phyloP scores from a whole-genome alignment of 2,797 vertebrate species.

The Anas capensis region DNA sequence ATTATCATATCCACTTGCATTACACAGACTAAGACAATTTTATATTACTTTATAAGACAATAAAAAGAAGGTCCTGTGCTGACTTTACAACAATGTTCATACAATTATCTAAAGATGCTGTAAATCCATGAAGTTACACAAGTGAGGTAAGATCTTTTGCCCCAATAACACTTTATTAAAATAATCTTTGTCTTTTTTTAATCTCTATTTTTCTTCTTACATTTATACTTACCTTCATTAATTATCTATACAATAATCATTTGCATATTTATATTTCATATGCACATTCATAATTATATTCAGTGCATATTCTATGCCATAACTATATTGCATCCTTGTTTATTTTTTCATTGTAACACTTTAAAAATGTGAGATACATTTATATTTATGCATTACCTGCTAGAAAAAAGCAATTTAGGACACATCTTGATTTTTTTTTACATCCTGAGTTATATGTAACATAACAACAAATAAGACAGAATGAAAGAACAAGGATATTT shows the following conservation, averaged over 20 bases:
- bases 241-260: not conserved
- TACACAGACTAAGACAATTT: not conserved
- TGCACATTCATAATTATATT: not conserved
- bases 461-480: not conserved
- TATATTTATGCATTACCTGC: not conserved
- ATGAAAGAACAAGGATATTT: not conserved
- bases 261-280: not conserved
- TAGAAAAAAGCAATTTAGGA: not conserved
- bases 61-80: not conserved
- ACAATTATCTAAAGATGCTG: not conserved
- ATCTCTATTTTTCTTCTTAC: not conserved
- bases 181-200: not conserved
- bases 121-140: not conserved
- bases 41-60: not conserved
- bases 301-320: not conserved
- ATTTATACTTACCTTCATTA: not conserved
- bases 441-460: not conserved
- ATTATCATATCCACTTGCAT: not conserved
- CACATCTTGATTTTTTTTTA: not conserved
- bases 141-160: not conserved
- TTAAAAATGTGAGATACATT: not conserved
- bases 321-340: not conserved
- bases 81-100: not conserved
- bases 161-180: not conserved
- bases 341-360: not conserved